A percentile compares a stretch with the other conserved stretches of the same genome.
phyloP scores from a whole-genome alignment of 2,888 invertebrate genomes.

The Chaetoderma sp. region DNA sequence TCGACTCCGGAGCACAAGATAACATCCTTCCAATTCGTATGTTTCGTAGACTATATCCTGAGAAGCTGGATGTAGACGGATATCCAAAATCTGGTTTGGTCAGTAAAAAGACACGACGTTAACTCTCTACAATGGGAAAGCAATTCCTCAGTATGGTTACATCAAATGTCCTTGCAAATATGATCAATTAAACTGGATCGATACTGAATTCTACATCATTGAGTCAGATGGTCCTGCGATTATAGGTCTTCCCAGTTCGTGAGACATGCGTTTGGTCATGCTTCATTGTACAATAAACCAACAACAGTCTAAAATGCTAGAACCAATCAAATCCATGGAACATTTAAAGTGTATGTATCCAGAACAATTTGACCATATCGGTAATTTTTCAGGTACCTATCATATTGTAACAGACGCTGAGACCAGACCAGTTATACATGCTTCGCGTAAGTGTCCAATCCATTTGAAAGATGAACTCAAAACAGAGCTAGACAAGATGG shows the following conservation, averaged over 20 bases:
- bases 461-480: slow-evolving; percentile 2
- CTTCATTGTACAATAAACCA: background rate
- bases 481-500: slow-evolving; percentile 1
- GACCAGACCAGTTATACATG: background rate
- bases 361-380: slow-evolving; percentile 8
- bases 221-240: slow-evolving; percentile 1
- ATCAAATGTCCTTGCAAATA: background rate
- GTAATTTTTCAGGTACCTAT: slow-evolving; percentile 5
- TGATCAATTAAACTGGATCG: background rate
- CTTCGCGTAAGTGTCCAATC: background rate
- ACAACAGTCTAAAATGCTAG: too few relatives aligned
- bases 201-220: background rate
- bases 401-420: background rate
- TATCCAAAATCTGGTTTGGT: background rate
- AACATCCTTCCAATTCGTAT: slow-evolving; percentile 4
- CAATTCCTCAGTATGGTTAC: background rate
- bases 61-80: background rate
- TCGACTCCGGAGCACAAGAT: slow-evolving; percentile 15
- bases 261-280: background rate
- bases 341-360: slow-evolving; percentile 1
- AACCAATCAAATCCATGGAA: background rate
- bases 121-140: background rate
- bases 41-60: background rate
- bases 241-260: background rate
- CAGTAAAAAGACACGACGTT: background rate